Base-by-base conservation (phyloP, 2,113 vertebrate species). In the Pseudorectes ferrugineus region DNA sequence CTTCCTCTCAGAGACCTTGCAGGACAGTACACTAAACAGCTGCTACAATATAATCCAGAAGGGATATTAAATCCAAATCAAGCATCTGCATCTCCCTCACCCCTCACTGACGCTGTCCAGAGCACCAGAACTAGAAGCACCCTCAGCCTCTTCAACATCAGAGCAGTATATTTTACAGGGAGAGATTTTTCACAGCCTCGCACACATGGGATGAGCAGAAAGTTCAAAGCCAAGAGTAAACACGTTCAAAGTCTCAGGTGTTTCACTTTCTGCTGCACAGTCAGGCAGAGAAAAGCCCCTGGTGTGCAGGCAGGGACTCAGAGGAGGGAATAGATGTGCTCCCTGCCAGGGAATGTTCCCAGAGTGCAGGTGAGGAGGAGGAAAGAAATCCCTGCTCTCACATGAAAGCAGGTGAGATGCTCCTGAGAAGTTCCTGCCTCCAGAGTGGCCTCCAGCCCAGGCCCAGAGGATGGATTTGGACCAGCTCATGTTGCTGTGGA, bases 21-120 rank as follows among this genome's bases (percentile, higher is more conserved):
- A 43, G 67, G 40, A 70, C 3, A 15, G 52, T 8, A 7, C 35
- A 9, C 36, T 11, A 10, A 45, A 38, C 12, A 55, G 12, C 10
- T 31, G 55, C 26, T 42, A 1, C 3, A 5, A 11, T 38, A 36
- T 12, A 13, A 38, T 24, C 54, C 36, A 35, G 29, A 40, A 45
- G 25, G 28, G 46, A 22, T 35, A 12, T 45, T 67, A 68, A 13
- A 38, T 36, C 48, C 18, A 14, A 38, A 17, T 28, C 14, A 5
- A n/a, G 9, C 36, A 29, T 29, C 52, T 12, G 21, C 42, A 40
- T 21, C 58, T 52, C 31, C 86, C 23, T 52, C 15, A 46, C 15
- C 8, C 29, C 54, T 54, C 28, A 7, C 6, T 52, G 12, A 33
- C 11, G 0, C 3, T 4, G 6, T 17, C 42, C 26, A 2, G 45